Conservation (phyloP, 2,888 invertebrate genomes). For the Nowickia ferox region DNA sequence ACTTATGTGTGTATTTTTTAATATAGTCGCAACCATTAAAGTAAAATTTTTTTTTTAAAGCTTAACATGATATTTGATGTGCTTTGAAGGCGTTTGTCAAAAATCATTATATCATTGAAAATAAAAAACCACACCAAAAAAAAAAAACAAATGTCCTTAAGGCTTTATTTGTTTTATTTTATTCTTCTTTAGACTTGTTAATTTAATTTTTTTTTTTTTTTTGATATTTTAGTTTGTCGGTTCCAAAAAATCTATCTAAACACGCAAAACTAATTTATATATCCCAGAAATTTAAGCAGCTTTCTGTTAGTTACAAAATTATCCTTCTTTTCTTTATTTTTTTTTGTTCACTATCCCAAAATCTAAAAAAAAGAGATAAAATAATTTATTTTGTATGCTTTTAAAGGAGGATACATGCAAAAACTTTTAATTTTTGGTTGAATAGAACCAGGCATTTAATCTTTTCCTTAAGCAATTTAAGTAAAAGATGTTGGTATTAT, state of each 20-base stretch:
- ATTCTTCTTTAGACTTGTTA: too few relatives aligned
- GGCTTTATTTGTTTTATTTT: background rate
- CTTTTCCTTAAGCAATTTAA: constrained; percentile 52
- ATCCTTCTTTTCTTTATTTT: constrained; percentile 1
- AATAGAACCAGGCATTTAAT: constrained; percentile 56
- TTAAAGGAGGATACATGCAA: constrained; percentile 32
- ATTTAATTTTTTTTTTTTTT: constrained; percentile 12
- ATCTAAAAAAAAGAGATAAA: constrained; percentile 46
- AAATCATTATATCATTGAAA: constrained; percentile 10
- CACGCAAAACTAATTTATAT: background rate
- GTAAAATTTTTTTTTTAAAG: background rate
- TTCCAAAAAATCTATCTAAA: background rate
- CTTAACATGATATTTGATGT: constrained; percentile 45
- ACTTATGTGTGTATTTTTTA: background rate
- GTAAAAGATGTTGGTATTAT: constrained; percentile 49
- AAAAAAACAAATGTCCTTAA: constrained; percentile 23
- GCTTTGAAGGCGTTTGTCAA: background rate
- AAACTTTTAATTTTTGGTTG: constrained; percentile 57
- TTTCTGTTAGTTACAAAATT: background rate
- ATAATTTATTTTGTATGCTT: constrained; percentile 41
- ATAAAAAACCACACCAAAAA: background rate
- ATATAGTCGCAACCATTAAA: too few relatives aligned
- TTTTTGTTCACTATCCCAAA: constrained; percentile 10
- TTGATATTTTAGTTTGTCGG: background rate
- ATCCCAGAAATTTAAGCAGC: background rate